Percentiles rank a stretch among this genome's conserved stretches.
These are phyloP conservation scores for Echinometra lucunter DNA, from an alignment of 53 echinoderm and acorn worm species.

Conservation along the genomic window DNA sequence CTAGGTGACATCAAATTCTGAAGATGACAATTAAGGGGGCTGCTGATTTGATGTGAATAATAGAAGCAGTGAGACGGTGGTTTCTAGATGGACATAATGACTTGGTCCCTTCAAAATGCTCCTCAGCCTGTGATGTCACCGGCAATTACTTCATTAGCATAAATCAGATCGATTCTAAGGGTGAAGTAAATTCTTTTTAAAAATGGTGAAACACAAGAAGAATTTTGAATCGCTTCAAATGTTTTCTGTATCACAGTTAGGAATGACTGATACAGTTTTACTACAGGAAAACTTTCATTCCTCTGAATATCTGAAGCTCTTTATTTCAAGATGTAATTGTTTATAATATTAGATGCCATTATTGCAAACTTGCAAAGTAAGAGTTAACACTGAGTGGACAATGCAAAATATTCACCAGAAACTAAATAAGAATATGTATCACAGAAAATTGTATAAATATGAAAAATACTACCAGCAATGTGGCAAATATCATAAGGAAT, in stretches of 20 bases:
- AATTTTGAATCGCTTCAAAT: too few species aligned
- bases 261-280: too few species aligned
- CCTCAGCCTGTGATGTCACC: not conserved
- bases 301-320: too few species aligned
- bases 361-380: not conserved
- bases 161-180: not conserved
- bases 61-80: not conserved
- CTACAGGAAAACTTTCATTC: too few species aligned
- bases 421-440: too few species aligned
- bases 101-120: not conserved
- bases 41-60: not conserved
- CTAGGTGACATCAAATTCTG: not conserved
- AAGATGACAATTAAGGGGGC: not conserved
- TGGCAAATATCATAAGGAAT: not conserved
- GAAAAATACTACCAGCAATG: not conserved
- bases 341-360: too few species aligned
- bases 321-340: too few species aligned
- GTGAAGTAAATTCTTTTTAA: not conserved
- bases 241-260: too few species aligned
- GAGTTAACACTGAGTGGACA: not conserved
- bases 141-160: not conserved
- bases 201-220: not conserved
- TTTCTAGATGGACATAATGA: not conserved
- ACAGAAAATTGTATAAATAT: too few species aligned
- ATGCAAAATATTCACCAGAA: too few species aligned